Base-by-base conservation (phyloP, 2,113 vertebrate species). In the Corythornis madagascariensis region DNA sequence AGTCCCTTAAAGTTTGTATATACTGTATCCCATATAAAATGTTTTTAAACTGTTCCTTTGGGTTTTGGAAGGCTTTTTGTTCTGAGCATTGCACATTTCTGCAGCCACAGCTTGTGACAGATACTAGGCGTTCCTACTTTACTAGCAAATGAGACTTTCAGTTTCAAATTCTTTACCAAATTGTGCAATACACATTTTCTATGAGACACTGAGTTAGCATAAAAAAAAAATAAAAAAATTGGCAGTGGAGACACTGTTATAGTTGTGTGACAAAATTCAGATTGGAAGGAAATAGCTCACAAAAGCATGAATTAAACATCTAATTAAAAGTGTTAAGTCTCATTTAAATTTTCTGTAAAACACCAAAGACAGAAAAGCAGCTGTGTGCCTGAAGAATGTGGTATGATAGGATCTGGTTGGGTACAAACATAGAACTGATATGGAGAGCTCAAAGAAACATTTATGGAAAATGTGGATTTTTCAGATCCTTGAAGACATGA, bases 241-340 rank as follows among this genome's bases (percentile, higher is more conserved):
- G 94, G 86, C 92, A 77, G 59, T 57, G 38, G 80, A 89, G 93
- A 90, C 67, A 48, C 85, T 86, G 92, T 82, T 92, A 70, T 76
- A 96, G 94, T 83, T 93, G 86, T 94, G 95, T 92, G 91, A 91
- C 89, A 95, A 92, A 96, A 96, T 82, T 95, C 92, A 87, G 72
- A 94, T 87, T 94, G 89, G 86, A 94, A 96, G 88, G 94, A 95
- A 95, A 95, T 73, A 83, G 80, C 80, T 95, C 85, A 93, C 85
- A 95, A 94, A 95, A 95, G 59, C 80, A 95, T 95, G 94, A 97
- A 96, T 96, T 96, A 96, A 96, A 96, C 91, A 96, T 94, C 93
- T 96, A 96, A 97, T 96, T 97, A 95, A 71, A 93, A 96, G 95
- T 95, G 94, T 94, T 93, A 95, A 92, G 78, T 93, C 83, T 94